A percentile compares a stretch with the other conserved stretches of the same genome.
These are phyloP conservation scores for Acrocephalus kingi DNA, from an alignment of 2,113 vertebrate genomes.

Conservation along the genomic window DNA sequence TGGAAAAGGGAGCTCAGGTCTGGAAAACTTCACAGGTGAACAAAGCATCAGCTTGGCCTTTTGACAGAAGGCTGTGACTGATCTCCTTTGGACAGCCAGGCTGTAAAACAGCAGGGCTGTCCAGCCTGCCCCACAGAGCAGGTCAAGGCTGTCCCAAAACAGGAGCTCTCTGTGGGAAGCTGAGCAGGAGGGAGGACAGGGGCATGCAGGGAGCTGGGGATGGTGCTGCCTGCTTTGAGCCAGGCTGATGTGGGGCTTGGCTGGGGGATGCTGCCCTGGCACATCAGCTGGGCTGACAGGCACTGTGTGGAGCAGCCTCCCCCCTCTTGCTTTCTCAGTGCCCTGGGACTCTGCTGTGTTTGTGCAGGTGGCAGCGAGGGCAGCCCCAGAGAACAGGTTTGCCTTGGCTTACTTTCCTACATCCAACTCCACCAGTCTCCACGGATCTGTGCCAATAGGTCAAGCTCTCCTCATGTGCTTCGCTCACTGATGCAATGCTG, in stretches of 20 bases:
- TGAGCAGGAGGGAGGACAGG: background rate
- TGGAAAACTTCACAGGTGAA: background rate
- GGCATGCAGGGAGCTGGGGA: no score
- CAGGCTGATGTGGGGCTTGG: background rate
- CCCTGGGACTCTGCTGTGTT: background rate
- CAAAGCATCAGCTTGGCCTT: background rate
- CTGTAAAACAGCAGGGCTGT: background rate
- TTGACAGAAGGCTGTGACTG: background rate
- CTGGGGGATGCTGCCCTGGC: background rate
- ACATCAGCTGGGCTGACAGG: background rate
- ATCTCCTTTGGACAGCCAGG: background rate
- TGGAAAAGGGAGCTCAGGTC: background rate
- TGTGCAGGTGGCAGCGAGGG: background rate
- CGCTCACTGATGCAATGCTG: background rate
- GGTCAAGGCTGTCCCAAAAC: background rate
- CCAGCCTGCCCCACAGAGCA: background rate
- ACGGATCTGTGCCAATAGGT: background rate
- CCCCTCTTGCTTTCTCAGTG: background rate
- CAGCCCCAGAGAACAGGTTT: slow-evolving; percentile 2
- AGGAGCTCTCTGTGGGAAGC: background rate
- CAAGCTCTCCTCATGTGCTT: background rate
- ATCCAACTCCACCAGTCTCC: background rate
- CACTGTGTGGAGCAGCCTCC: background rate
- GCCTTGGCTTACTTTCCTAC: background rate
- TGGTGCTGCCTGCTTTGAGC: background rate